phyloP scores from a whole-genome alignment of 2,113 vertebrate genomes.

The Macquaria ambigua region DNA sequence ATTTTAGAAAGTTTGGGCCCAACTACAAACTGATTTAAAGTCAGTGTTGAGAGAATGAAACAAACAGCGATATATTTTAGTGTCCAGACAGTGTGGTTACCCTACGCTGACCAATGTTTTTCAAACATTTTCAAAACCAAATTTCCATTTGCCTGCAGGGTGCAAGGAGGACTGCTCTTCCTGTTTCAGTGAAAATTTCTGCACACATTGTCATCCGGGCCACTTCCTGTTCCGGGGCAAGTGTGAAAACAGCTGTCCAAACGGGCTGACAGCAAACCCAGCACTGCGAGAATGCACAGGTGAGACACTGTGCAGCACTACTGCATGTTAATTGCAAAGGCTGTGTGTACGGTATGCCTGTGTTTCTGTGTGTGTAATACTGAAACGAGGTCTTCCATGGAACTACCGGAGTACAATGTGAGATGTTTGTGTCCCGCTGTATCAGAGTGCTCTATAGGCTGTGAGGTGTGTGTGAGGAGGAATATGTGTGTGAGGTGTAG shows the following conservation, averaged over 20 bases:
- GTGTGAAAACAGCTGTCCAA: conserved; percentile 92
- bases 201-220: conserved; percentile 92
- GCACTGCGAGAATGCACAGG: conserved; percentile 89
- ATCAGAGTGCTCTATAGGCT: conserved; percentile 91
- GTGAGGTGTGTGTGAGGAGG: conserved; percentile 90
- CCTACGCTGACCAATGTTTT: conserved; percentile 12
- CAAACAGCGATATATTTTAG: background rate
- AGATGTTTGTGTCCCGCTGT: conserved; percentile 42
- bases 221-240: conserved; percentile 92
- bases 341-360: background rate
- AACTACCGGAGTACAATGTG: background rate
- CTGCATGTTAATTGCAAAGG: conserved; percentile 70
- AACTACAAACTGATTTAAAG: background rate
- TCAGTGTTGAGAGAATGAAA: background rate
- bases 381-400: background rate
- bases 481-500: conserved; percentile 91
- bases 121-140: too few species aligned
- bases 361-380: background rate
- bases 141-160: conserved; percentile 83
- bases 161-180: conserved; percentile 93
- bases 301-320: conserved; percentile 76
- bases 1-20: too few species aligned
- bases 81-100: background rate
- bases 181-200: conserved; percentile 95
- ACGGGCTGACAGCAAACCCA: conserved; percentile 87